phyloP scores from a whole-genome alignment of 2,888 invertebrate species.

The Patella caerulea region DNA sequence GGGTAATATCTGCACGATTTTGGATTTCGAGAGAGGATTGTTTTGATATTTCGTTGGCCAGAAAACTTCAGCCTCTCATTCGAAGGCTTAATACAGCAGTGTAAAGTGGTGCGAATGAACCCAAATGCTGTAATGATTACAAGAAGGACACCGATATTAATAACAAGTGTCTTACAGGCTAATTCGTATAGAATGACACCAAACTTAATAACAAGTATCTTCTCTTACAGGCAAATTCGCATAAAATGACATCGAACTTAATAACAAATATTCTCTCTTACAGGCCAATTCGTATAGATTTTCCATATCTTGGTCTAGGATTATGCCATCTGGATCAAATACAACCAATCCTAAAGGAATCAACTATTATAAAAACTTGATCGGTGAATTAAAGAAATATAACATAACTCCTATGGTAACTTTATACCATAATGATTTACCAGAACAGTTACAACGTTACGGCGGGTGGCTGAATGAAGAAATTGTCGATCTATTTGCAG shows the following conservation, averaged over 20 bases:
- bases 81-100: no score
- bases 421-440: constrained; percentile 73
- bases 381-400: constrained; percentile 78
- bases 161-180: constrained; percentile 20
- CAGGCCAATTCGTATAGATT: constrained; percentile 63
- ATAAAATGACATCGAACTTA: constrained; percentile 41
- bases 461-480: constrained; percentile 70
- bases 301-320: constrained; percentile 79
- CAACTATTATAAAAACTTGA: constrained; percentile 82
- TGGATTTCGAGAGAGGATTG: no score
- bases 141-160: constrained; percentile 36
- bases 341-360: constrained; percentile 79
- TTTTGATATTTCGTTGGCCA: no score
- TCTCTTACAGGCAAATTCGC: constrained; percentile 36
- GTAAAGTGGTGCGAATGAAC: no score
- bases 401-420: constrained; percentile 77
- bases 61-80: no score
- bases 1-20: no score
- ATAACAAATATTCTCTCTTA: background rate
- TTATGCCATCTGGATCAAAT: constrained; percentile 75
- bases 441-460: constrained; percentile 60
- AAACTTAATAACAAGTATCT: no score
- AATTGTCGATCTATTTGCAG: constrained; percentile 62
- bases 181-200: constrained; percentile 49
- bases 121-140: no score